Evolutionary conservation across 2,113 vertebrate genomes (phyloP).

Genomic region (Caracal caracal): DNA sequence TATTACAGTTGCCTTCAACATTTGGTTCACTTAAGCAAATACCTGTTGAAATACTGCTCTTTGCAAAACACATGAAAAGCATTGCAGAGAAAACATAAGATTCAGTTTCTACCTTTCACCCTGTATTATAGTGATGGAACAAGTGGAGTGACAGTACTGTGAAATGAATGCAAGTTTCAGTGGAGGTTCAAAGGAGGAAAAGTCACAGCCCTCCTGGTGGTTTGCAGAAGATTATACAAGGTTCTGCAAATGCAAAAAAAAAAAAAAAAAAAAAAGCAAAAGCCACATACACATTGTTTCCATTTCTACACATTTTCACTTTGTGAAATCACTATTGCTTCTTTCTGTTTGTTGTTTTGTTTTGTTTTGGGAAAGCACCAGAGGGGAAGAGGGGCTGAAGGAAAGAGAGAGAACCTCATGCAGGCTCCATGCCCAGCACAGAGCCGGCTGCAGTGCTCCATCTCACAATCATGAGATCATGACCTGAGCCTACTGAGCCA

Average conservation of each 20-base stretch:
- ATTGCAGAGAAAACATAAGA: neutral
- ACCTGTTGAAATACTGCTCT: conserved; percentile 37
- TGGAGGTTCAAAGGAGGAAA: neutral
- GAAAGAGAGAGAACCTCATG: no score
- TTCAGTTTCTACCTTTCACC: neutral
- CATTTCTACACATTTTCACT: neutral
- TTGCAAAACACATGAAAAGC: conserved; percentile 12
- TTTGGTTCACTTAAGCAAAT: conserved; percentile 19
- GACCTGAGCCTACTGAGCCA: no score
- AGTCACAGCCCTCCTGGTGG: neutral
- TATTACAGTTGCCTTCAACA: conserved; percentile 9
- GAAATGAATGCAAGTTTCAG: neutral
- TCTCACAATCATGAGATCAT: no score
- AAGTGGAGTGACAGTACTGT: neutral
- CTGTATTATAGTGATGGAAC: neutral
- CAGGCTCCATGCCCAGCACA: no score
- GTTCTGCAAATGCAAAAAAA: neutral
- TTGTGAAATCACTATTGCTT: conserved; percentile 2
- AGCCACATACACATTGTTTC: neutral
- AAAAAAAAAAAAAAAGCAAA: neutral
- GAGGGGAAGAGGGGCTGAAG: no score
- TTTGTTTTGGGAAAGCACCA: no score
- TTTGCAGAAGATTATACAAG: neutral
- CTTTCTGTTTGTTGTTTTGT: neutral
- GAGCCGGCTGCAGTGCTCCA: no score